These are phyloP conservation scores for Didymodactylos carnosus DNA, from an alignment of 2,888 invertebrate species.

Conservation along the genomic window DNA sequence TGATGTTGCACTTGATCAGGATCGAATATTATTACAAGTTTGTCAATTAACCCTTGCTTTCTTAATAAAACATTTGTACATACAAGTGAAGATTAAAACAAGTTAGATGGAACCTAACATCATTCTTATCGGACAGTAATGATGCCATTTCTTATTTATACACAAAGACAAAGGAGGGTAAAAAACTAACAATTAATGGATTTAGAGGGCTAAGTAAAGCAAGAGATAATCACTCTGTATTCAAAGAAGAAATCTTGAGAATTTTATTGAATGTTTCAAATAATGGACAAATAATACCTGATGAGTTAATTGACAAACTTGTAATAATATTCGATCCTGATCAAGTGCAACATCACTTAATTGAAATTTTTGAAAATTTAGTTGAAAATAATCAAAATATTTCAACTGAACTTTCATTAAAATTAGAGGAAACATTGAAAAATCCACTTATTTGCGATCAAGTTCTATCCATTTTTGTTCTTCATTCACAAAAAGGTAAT, in stretches of 20 bases:
- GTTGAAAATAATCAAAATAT: background rate
- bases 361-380: background rate
- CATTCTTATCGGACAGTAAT: too few relatives aligned
- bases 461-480: background rate
- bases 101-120: too few relatives aligned
- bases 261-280: background rate
- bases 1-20: background rate
- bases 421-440: background rate
- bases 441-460: background rate
- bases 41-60: background rate
- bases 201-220: background rate
- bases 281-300: background rate
- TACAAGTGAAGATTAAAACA: too few relatives aligned
- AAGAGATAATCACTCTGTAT: background rate
- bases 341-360: background rate
- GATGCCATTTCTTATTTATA: background rate
- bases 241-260: background rate
- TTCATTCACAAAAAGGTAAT: background rate
- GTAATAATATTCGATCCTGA: background rate
- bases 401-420: background rate
- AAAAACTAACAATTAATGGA: background rate
- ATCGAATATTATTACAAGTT: background rate
- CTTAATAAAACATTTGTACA: background rate
- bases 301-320: background rate
- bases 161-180: background rate